Percentiles rank a stretch among this genome's conserved stretches.
Conservation (phyloP, 1,140 invertebrate genomes). For the Drosophila saltans region DNA sequence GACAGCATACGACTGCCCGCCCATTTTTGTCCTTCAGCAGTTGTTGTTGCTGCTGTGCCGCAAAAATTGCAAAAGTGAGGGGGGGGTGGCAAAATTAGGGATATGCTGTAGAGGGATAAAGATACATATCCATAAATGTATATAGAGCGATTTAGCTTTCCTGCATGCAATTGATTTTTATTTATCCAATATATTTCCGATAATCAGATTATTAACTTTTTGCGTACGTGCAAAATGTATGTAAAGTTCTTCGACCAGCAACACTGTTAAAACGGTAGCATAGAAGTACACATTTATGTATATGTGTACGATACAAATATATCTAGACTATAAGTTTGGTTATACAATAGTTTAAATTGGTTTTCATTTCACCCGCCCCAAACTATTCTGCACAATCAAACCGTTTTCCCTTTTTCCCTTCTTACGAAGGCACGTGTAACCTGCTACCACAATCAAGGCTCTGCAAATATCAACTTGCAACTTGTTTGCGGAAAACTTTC, state of each 20-base stretch:
- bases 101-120: not conserved
- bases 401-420: not conserved
- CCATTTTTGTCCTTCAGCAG: conserved; percentile 1
- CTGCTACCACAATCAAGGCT: conserved; percentile 54
- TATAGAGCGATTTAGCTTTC: conserved; percentile 12
- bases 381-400: not conserved
- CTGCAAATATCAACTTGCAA: conserved; percentile 68
- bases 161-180: conserved; percentile 38
- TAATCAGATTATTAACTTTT: conserved; percentile 47
- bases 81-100: not conserved
- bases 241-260: not conserved
- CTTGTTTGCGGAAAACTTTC: conserved; percentile 68
- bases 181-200: conserved; percentile 10
- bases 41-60: not conserved
- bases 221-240: not conserved
- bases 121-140: not conserved
- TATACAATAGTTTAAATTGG: conserved; percentile 59
- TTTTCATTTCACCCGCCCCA: conserved; percentile 26
- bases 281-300: not conserved
- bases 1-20: not conserved
- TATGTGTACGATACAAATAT: not conserved
- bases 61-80: not conserved
- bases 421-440: conserved; percentile 22
- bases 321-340: not conserved
- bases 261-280: not conserved